A percentile compares a stretch with the other conserved stretches of the same genome.
Evolutionary conservation across 2,797 vertebrate genomes (phyloP).

Genomic region (Sorex maritimensis): DNA sequence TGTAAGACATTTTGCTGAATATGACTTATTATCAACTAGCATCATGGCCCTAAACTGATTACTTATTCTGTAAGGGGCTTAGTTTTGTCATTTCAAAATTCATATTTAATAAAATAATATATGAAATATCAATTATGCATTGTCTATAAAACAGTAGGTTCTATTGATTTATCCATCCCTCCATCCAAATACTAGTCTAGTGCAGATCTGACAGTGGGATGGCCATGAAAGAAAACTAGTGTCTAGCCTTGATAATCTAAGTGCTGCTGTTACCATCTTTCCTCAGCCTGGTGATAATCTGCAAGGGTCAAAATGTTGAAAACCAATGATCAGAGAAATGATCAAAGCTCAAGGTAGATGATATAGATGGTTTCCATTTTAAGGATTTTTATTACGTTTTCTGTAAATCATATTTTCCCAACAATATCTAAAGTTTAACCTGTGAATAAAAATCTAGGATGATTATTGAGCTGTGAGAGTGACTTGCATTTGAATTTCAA

Average conservation of each 20-base stretch:
- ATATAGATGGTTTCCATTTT: neutral
- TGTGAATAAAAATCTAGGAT: constrained; percentile 65
- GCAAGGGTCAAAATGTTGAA: too few relatives aligned
- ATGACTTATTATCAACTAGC: neutral
- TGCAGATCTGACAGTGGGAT: neutral
- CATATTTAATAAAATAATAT: neutral
- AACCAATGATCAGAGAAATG: too few relatives aligned
- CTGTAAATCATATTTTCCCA: constrained; percentile 61
- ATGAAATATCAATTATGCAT: neutral
- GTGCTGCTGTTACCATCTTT: too few relatives aligned
- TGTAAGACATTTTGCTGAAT: neutral
- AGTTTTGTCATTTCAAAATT: constrained; percentile 34
- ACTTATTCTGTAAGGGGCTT: neutral
- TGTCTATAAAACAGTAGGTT: neutral
- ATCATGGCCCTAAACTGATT: neutral
- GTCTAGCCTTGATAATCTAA: neutral
- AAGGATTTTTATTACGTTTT: constrained; percentile 17
- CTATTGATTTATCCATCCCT: neutral
- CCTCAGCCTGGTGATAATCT: too few relatives aligned
- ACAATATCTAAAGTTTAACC: constrained; percentile 49
- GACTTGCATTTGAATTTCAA: constrained; percentile 63
- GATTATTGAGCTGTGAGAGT: constrained; percentile 43
- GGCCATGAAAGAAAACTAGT: neutral
- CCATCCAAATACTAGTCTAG: neutral
- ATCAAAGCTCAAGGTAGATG: neutral